phyloP scores from a whole-genome alignment of 2,797 vertebrate species.

The Clarias pachynema region DNA sequence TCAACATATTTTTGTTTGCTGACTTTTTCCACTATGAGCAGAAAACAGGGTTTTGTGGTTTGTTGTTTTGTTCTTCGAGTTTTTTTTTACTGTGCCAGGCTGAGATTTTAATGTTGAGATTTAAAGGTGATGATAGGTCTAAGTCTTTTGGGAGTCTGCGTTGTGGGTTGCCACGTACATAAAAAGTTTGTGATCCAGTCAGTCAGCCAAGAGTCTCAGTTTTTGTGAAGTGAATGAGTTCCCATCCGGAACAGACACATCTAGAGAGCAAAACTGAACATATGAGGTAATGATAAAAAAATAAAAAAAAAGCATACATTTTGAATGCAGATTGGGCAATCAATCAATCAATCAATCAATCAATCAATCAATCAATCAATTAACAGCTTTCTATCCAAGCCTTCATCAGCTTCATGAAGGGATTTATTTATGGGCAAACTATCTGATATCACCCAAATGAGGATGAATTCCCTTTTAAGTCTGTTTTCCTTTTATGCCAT shows the following conservation, averaged over 20 bases:
- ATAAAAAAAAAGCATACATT: background rate
- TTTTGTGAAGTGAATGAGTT: background rate
- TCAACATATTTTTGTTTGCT: conserved; percentile 14
- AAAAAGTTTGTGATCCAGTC: conserved; percentile 36
- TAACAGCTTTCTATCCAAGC: too few species aligned
- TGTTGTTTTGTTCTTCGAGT: conserved; percentile 45
- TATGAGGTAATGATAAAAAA: background rate
- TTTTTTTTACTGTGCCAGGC: conserved; percentile 16
- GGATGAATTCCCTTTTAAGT: too few species aligned
- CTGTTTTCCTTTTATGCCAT: too few species aligned
- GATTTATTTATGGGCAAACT: too few species aligned
- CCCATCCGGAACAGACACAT: background rate
- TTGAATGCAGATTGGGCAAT: too few species aligned
- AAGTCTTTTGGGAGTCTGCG: conserved; percentile 29
- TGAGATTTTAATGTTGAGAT: conserved; percentile 33
- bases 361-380: background rate
- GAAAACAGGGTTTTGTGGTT: conserved; percentile 20
- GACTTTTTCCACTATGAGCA: background rate
- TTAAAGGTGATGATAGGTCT: conserved; percentile 39
- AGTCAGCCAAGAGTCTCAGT: conserved; percentile 12
- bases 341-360: background rate
- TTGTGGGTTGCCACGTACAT: conserved; percentile 46
- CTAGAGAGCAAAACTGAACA: background rate
- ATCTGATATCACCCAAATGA: too few species aligned
- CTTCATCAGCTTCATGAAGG: too few species aligned